Conservation (phyloP, 2,888 invertebrate species). For the Drosophila macrospina region DNA sequence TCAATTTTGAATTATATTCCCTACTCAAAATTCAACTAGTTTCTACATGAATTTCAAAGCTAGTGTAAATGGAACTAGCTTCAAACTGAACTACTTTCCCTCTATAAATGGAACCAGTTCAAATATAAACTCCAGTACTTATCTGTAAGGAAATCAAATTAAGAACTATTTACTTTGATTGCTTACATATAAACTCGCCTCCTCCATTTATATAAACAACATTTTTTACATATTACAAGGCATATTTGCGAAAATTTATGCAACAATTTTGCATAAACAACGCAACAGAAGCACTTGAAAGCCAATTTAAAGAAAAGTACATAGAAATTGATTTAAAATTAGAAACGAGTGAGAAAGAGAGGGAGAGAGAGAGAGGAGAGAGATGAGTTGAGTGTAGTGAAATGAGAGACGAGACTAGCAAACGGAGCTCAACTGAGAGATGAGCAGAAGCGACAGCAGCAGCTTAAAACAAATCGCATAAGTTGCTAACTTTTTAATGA, state of each 20-base stretch:
- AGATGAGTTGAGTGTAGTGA: neutral
- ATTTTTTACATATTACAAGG: conserved; percentile 3
- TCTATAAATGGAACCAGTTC: too few species aligned
- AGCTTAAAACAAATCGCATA: conserved; percentile 75
- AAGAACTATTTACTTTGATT: neutral
- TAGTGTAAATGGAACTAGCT: too few species aligned
- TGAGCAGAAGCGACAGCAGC: conserved; percentile 2
- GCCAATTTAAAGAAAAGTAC: conserved; percentile 47
- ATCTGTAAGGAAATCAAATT: neutral
- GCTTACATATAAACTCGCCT: conserved; percentile 1
- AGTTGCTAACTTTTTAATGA: conserved; percentile 70
- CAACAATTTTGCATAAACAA: conserved; percentile 57
- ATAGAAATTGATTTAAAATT: conserved; percentile 55
- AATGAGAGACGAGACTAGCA: neutral
- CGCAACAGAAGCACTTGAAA: conserved; percentile 25
- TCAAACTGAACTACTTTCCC: too few species aligned
- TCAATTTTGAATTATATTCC: too few species aligned
- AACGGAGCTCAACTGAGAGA: neutral
- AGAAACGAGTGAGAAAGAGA: neutral
- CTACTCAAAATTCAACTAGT: too few species aligned
- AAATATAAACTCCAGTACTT: too few species aligned
- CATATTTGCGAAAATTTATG: conserved; percentile 53
- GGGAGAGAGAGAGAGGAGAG: neutral
- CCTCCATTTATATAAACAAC: conserved; percentile 2
- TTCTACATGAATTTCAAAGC: too few species aligned